Percentiles rank a stretch among this genome's conserved stretches.
Evolutionary conservation across 2,113 vertebrate species (phyloP).

Genomic region (Ictalurus furcatus): DNA sequence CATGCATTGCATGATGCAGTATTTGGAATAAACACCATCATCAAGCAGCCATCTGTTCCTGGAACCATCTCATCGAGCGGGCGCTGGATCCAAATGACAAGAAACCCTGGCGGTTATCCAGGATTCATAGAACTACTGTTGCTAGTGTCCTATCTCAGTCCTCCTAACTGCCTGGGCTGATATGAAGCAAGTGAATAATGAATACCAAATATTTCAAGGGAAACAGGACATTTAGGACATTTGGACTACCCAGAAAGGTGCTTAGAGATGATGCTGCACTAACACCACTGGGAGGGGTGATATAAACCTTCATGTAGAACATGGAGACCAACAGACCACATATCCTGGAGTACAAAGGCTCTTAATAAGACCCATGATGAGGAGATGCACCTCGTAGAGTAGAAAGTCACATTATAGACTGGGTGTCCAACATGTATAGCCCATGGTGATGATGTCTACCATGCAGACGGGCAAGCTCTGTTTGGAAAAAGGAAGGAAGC

Average conservation of each 20-base stretch:
- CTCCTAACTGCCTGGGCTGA: background rate
- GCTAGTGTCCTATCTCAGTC: background rate
- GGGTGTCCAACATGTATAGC: background rate
- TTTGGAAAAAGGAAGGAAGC: background rate
- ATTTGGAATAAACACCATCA: background rate
- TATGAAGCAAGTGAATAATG: background rate
- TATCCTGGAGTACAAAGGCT: background rate
- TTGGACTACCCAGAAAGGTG: background rate
- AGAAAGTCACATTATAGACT: background rate
- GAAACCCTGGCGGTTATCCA: background rate
- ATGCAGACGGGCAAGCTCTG: background rate
- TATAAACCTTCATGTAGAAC: background rate
- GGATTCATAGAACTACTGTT: background rate
- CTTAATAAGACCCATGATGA: background rate
- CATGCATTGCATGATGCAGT: background rate
- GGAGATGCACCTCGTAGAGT: background rate
- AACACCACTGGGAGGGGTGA: background rate
- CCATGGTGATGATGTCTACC: background rate
- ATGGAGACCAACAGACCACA: background rate
- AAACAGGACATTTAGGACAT: constrained; percentile 1
- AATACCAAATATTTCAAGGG: background rate
- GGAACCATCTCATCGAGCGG: background rate
- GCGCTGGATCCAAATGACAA: background rate
- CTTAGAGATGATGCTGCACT: background rate
- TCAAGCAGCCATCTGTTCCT: constrained; percentile 10